A percentile compares a stretch with the other conserved stretches of the same genome.
Evolutionary conservation across 2,888 invertebrate species (phyloP).

Genomic region (Aelia acuminata): DNA sequence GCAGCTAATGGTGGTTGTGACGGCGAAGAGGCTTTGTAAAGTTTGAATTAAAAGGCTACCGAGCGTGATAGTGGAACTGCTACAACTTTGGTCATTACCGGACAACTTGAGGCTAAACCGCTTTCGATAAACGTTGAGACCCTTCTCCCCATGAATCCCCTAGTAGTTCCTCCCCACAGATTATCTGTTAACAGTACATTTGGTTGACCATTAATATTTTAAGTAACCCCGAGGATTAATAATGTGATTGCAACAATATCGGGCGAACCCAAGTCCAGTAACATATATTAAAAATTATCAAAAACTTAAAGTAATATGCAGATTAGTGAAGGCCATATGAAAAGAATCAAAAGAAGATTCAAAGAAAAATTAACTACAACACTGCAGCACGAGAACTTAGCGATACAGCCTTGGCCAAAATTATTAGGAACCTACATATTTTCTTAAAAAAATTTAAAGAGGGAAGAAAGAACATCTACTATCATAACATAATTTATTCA

Average conservation of each 20-base stretch:
- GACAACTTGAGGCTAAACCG: constrained; percentile 30
- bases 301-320: too few relatives aligned
- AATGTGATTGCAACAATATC: background rate
- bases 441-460: too few relatives aligned
- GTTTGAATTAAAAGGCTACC: constrained; percentile 45
- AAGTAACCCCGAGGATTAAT: background rate
- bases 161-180: background rate
- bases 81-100: constrained; percentile 41
- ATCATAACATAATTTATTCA: too few relatives aligned
- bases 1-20: background rate
- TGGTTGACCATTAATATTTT: background rate
- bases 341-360: too few relatives aligned
- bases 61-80: constrained; percentile 39
- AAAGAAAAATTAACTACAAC: too few relatives aligned
- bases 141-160: background rate
- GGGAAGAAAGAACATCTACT: too few relatives aligned
- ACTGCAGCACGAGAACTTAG: too few relatives aligned
- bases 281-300: too few relatives aligned
- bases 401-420: too few relatives aligned
- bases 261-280: background rate
- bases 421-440: too few relatives aligned
- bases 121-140: background rate
- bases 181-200: constrained; percentile 31
- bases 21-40: background rate
- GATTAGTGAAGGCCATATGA: too few relatives aligned